These are phyloP conservation scores for Sylvilagus floridanus DNA, from an alignment of 2,797 vertebrate species.

Conservation along the genomic window DNA sequence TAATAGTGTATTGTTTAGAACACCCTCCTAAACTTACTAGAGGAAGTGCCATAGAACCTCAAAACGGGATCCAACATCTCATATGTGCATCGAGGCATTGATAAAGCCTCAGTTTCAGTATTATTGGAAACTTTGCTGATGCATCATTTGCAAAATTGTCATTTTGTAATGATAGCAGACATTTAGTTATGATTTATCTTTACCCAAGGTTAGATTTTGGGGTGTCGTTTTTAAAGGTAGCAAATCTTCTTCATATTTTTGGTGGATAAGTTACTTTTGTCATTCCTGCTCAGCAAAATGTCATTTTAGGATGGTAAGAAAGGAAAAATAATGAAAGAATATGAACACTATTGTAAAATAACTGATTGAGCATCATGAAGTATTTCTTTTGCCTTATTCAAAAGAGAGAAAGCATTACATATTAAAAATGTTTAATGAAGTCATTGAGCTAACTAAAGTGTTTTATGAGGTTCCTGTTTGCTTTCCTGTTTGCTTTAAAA, in stretches of 20 bases:
- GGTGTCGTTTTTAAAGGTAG: not conserved
- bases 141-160: not conserved
- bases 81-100: no score
- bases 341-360: not conserved
- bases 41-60: no score
- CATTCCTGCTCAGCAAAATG: not conserved
- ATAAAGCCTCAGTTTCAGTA: not conserved
- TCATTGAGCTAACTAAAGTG: not conserved
- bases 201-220: not conserved
- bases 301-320: not conserved
- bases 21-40: no score
- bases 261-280: not conserved
- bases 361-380: not conserved
- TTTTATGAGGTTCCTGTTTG: not conserved
- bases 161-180: not conserved
- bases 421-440: not conserved
- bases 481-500: slow-evolving; percentile 14
- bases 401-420: not conserved
- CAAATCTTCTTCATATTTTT: not conserved
- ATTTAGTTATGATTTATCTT: not conserved
- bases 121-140: not conserved
- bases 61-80: no score
- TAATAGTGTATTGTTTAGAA: no score
- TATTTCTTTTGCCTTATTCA: not conserved
- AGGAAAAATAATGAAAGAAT: not conserved